Percentiles rank a stretch among this genome's conserved stretches.
phyloP scores from a whole-genome alignment of 2,797 vertebrate genomes.

The Chelon labrosus region DNA sequence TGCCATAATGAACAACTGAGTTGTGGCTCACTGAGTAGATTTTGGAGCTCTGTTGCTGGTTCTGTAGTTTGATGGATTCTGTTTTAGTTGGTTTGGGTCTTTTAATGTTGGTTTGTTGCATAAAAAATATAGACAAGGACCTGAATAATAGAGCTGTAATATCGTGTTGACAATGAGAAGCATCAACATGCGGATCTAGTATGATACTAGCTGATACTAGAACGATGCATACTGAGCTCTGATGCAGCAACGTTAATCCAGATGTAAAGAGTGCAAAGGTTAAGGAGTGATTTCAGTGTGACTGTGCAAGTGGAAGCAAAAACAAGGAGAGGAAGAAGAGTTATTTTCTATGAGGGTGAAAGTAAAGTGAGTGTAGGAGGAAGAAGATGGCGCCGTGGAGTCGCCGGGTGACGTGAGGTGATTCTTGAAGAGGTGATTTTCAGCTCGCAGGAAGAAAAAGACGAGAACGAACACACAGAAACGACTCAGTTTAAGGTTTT shows the following conservation, averaged over 20 bases:
- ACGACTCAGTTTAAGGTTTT: background rate
- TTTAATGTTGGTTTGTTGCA: background rate
- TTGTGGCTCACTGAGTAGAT: too few species aligned
- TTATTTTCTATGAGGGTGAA: background rate
- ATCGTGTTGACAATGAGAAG: too few species aligned
- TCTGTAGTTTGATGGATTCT: background rate
- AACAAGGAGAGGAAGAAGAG: background rate
- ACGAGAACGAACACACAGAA: slow-evolving; percentile 5
- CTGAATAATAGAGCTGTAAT: too few species aligned
- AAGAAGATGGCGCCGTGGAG: slow-evolving; percentile 17
- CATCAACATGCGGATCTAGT: too few species aligned
- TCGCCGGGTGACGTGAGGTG: slow-evolving; percentile 47
- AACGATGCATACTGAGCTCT: too few species aligned
- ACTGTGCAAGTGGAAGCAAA: too few species aligned
- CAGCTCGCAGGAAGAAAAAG: slow-evolving; percentile 5
- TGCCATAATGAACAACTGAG: too few species aligned
- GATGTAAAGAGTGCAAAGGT: background rate
- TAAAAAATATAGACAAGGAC: background rate
- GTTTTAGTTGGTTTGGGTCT: too few species aligned
- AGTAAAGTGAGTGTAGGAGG: slow-evolving; percentile 1
- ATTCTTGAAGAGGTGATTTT: slow-evolving; percentile 47
- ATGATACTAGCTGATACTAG: too few species aligned
- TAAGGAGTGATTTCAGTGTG: background rate
- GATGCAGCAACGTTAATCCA: background rate
- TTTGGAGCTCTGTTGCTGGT: too few species aligned